Evolutionary conservation across 2,797 vertebrate species (phyloP).

Genomic region (Cuculus canorus): DNA sequence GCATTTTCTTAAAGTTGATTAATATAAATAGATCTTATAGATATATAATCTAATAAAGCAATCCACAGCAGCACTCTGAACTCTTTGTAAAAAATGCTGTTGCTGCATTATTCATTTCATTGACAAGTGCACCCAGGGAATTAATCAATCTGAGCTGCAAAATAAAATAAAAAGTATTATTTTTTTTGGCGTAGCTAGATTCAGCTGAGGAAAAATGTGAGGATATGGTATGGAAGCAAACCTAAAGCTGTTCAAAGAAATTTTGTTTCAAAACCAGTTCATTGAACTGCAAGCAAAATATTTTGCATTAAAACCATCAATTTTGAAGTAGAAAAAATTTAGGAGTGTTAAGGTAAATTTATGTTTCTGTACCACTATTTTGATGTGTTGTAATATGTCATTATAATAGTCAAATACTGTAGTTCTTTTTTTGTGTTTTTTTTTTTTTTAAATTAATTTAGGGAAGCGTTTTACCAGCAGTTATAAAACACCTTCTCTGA

Average conservation of each 20-base stretch:
- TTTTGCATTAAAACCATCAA: background rate
- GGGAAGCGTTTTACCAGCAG: background rate
- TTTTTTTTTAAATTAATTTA: background rate
- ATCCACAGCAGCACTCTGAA: background rate
- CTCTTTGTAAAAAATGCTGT: background rate
- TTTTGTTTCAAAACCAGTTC: background rate
- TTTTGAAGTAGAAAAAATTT: background rate
- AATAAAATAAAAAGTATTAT: background rate
- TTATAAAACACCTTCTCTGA: background rate
- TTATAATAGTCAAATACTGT: background rate
- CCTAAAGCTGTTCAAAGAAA: background rate
- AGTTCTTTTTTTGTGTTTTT: background rate
- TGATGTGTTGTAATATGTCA: background rate
- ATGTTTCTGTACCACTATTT: background rate
- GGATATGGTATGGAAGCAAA: background rate
- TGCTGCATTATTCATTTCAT: conserved; percentile 15
- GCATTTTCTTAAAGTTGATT: background rate
- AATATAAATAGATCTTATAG: background rate
- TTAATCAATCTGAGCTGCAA: background rate
- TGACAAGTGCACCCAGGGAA: background rate
- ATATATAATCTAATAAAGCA: background rate
- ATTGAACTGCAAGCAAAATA: background rate
- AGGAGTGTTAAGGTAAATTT: background rate
- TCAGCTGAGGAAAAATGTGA: background rate
- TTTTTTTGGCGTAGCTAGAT: background rate